Conservation (phyloP, 2,797 vertebrate genomes). For the Thripadectes ignobilis region DNA sequence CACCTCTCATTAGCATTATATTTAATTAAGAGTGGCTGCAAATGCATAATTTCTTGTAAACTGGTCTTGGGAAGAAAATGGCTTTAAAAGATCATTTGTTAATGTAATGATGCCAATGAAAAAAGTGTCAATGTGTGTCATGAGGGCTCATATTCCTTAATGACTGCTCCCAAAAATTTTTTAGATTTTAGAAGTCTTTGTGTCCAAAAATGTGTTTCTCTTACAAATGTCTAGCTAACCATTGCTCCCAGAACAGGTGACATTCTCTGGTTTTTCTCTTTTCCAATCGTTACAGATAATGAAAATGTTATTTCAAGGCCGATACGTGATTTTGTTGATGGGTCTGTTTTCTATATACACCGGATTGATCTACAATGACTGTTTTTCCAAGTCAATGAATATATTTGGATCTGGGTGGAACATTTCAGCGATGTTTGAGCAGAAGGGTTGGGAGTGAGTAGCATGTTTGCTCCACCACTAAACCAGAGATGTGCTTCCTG, state of each 20-base stretch:
- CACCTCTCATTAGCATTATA: background rate
- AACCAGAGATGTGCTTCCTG: background rate
- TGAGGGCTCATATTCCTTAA: background rate
- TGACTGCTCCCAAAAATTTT: background rate
- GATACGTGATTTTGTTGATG: constrained; percentile 96
- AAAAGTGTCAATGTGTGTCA: background rate
- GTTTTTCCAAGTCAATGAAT: constrained; percentile 94
- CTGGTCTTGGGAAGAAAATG: background rate
- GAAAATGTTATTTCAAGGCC: constrained; percentile 89
- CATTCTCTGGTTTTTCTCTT: background rate
- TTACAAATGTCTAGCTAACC: background rate
- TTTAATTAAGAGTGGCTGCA: background rate
- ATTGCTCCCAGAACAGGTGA: background rate
- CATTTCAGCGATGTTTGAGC: constrained; percentile 87
- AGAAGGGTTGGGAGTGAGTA: constrained; percentile 87
- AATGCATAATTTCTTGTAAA: background rate
- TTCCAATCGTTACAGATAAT: constrained; percentile 79
- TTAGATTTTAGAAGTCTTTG: background rate
- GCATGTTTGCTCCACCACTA: background rate
- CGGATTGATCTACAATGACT: constrained; percentile 96
- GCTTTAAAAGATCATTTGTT: background rate
- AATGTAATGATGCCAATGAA: background rate
- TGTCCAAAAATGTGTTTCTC: background rate
- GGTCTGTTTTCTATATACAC: constrained; percentile 95
- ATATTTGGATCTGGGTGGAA: constrained; percentile 95